These are phyloP conservation scores for Daboia siamensis DNA, from an alignment of 2,113 vertebrate species.

Conservation along the genomic window DNA sequence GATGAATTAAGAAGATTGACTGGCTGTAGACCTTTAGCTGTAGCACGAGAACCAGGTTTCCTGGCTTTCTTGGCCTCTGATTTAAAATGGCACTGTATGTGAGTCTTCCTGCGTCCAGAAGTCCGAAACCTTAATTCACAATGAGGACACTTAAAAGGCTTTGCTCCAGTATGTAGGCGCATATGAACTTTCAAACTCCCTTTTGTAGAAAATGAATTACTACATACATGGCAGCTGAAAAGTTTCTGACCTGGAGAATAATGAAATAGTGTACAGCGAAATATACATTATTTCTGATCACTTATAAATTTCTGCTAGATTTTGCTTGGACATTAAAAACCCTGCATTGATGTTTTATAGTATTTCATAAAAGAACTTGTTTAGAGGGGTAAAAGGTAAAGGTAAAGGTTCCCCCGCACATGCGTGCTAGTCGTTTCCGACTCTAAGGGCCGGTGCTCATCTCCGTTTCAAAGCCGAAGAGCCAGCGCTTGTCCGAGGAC, in stretches of 20 bases:
- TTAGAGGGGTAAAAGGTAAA: no score
- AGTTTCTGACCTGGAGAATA: constrained; percentile 88
- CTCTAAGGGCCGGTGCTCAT: no score
- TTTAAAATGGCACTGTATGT: constrained; percentile 93
- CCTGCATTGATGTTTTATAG: neutral
- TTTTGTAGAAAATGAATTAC: constrained; percentile 97
- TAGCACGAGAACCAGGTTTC: constrained; percentile 60
- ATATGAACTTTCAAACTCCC: constrained; percentile 99
- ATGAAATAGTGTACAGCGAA: neutral
- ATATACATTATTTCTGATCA: neutral
- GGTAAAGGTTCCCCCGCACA: no score
- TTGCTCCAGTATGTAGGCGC: constrained; percentile 95
- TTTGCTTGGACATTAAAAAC: neutral
- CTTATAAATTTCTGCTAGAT: neutral
- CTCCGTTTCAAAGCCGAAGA: no score
- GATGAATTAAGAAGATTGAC: constrained; percentile 77
- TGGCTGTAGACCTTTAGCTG: constrained; percentile 75
- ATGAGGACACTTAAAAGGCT: constrained; percentile 96
- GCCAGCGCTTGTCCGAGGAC: no score
- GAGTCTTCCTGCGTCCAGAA: constrained; percentile 94
- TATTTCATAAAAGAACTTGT: neutral
- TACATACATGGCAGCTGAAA: constrained; percentile 96
- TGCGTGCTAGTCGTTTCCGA: no score
- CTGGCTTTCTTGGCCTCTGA: constrained; percentile 78
- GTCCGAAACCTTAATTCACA: constrained; percentile 96